These are phyloP conservation scores for Cheilosia vulpina DNA, from an alignment of 2,888 invertebrate species.

Conservation along the genomic window DNA sequence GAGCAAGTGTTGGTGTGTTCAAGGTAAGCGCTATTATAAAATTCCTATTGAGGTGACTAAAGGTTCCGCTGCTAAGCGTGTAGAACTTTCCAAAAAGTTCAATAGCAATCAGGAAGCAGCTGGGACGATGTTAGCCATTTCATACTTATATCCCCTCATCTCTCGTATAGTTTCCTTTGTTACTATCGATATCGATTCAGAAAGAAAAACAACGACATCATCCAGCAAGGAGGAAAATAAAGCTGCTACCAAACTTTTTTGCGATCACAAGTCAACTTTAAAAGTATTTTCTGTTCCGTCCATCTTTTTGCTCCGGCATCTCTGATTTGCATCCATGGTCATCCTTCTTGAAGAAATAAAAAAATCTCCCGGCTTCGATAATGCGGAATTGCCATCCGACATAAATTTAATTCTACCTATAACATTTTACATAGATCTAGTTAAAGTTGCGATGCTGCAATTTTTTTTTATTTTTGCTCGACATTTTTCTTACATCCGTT, in stretches of 20 bases:
- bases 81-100: slow-evolving; percentile 65
- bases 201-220: slow-evolving; percentile 5
- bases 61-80: slow-evolving; percentile 50
- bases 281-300: slow-evolving; percentile 43
- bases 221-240: slow-evolving; percentile 15
- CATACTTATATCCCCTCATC: background rate
- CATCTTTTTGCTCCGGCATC: background rate
- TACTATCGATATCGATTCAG: background rate
- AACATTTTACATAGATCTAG: slow-evolving; percentile 55
- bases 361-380: slow-evolving; percentile 54
- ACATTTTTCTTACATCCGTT: slow-evolving; percentile 17
- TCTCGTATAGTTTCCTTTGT: background rate
- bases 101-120: slow-evolving; percentile 70
- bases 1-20: slow-evolving; percentile 38
- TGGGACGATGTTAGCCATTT: slow-evolving; percentile 33
- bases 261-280: slow-evolving; percentile 60
- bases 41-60: slow-evolving; percentile 59
- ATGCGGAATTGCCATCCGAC: slow-evolving; percentile 52
- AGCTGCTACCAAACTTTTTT: slow-evolving; percentile 52
- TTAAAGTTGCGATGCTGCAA: slow-evolving; percentile 53
- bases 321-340: slow-evolving; percentile 36
- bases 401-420: slow-evolving; percentile 57
- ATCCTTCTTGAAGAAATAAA: slow-evolving; percentile 26
- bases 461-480: slow-evolving; percentile 21
- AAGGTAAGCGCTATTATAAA: slow-evolving; percentile 57